Evolutionary conservation across 2,888 invertebrate species (phyloP), one percentile per base, ranked within the genome.

Genomic region (Parnassius mnemosyne): DNA sequence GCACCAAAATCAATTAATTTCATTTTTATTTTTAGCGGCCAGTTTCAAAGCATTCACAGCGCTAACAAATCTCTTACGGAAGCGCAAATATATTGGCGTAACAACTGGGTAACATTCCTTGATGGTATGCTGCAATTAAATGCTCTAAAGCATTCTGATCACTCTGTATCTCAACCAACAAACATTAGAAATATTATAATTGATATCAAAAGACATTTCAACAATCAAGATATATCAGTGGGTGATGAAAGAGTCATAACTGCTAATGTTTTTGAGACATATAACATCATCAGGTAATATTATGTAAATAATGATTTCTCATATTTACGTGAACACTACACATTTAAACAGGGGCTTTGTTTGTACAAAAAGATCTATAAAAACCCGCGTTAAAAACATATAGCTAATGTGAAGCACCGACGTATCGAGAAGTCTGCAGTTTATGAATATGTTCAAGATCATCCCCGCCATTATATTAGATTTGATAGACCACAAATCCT

Each of bases 41-140:
- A 77, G 2, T 85, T 84, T 55, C 71, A 71, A 59, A 79, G 77
- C 61, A 79, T 87, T 25, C 55, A 71, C n/a, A 68, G 68, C 10
- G 66, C 72, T 0, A 75, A 81, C 53, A 60, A 69, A 9, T 68
- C 77, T 1, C 62, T 83, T 9, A 79, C 76, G 0, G 70, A 76
- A 50, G 92, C 88, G 25, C 66, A 79, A 54, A 68, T 93, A 5
- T 74, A 80, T 47, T 97, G 96, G 96, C 89, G 92, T 16, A 93
- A 93, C 59, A 95, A 96, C 78, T 97, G 97, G 97, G 94, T 95
- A 0, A 93, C 95, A 3, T 94, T 96, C 70, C 89, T 97, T 71
- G 97, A 97, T 80, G 95, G 95, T 0, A 93, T 97, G 92, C 81
- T 97, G 12, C 97, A 97, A 84, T 92, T 96, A 63, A 92, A 93